Percentiles rank a stretch among this genome's conserved stretches.
Evolutionary conservation across 2,888 invertebrate genomes (phyloP).

Genomic region (Drosophila setosimentum): DNA sequence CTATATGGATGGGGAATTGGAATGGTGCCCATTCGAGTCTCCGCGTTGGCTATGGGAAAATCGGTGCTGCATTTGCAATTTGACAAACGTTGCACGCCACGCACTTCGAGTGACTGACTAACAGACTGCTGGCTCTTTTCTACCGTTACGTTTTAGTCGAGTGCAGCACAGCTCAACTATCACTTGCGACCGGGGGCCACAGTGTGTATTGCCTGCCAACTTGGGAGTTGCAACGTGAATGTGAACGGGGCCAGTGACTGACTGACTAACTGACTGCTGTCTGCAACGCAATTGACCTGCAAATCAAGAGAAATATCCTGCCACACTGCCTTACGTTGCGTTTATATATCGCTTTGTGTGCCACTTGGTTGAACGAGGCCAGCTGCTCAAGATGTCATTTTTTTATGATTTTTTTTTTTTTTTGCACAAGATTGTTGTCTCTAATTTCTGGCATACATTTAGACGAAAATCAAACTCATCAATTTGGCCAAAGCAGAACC

Average conservation of each 20-base stretch:
- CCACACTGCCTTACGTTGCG: conserved; percentile 18
- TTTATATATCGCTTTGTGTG: conserved; percentile 15
- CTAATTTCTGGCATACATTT: conserved; percentile 21
- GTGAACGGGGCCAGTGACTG: conserved; percentile 50
- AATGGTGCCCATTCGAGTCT: conserved; percentile 17
- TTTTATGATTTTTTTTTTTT: background rate
- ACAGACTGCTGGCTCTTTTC: conserved; percentile 55
- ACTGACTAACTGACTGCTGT: conserved; percentile 37
- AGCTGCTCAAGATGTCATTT: conserved; percentile 13
- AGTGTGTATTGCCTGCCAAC: conserved; percentile 39
- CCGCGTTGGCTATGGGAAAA: conserved; percentile 35
- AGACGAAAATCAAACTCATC: conserved; percentile 1
- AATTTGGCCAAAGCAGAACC: background rate
- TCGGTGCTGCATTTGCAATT: conserved; percentile 61
- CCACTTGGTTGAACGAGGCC: conserved; percentile 37
- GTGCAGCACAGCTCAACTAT: conserved; percentile 64
- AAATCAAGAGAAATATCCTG: conserved; percentile 54
- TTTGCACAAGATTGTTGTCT: conserved; percentile 5
- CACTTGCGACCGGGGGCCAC: conserved; percentile 42
- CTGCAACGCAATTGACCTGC: conserved; percentile 68
- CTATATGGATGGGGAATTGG: conserved; percentile 26
- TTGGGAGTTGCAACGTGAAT: conserved; percentile 23
- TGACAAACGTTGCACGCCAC: conserved; percentile 76
- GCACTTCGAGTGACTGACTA: conserved; percentile 54
- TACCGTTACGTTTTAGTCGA: conserved; percentile 65